Evolutionary conservation across 1,140 invertebrate species (phyloP).

Genomic region (Riptortus pedestris): DNA sequence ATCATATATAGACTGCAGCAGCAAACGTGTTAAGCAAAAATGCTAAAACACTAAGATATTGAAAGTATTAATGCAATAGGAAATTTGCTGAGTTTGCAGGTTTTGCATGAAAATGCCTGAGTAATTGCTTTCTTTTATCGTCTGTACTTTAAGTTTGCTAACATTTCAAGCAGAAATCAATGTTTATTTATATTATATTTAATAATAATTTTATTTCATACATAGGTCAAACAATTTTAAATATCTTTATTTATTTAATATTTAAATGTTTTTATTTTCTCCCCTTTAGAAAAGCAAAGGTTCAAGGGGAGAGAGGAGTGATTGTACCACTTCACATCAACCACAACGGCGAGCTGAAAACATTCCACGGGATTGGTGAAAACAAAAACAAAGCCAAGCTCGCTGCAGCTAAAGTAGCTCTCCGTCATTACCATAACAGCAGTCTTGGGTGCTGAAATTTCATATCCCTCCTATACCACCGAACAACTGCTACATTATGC

Average conservation of each 20-base stretch:
- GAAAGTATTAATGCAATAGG: too few species aligned
- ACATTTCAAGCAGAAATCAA: too few species aligned
- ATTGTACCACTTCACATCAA: conserved; percentile 53
- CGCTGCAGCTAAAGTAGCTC: conserved; percentile 62
- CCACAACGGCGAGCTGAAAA: conserved; percentile 42
- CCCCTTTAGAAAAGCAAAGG: not conserved
- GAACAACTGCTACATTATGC: too few species aligned
- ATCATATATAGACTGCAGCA: too few species aligned
- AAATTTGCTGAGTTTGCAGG: too few species aligned
- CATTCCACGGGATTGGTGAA: conserved; percentile 55
- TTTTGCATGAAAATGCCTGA: too few species aligned
- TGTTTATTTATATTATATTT: not conserved
- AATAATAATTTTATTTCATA: not conserved
- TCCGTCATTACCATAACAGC: conserved; percentile 38
- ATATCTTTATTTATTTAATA: not conserved
- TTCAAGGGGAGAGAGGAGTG: conserved; percentile 31
- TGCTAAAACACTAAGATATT: too few species aligned
- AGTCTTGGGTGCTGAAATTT: not conserved
- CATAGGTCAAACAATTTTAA: not conserved
- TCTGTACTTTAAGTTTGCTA: not conserved
- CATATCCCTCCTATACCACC: too few species aligned
- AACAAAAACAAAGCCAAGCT: conserved; percentile 58
- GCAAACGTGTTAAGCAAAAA: too few species aligned
- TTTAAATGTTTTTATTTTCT: not conserved
- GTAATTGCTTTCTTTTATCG: too few species aligned